Percentiles rank a stretch among this genome's conserved stretches.
phyloP scores from a whole-genome alignment of 1,140 invertebrate species.

The Helicoverpa armigera region DNA sequence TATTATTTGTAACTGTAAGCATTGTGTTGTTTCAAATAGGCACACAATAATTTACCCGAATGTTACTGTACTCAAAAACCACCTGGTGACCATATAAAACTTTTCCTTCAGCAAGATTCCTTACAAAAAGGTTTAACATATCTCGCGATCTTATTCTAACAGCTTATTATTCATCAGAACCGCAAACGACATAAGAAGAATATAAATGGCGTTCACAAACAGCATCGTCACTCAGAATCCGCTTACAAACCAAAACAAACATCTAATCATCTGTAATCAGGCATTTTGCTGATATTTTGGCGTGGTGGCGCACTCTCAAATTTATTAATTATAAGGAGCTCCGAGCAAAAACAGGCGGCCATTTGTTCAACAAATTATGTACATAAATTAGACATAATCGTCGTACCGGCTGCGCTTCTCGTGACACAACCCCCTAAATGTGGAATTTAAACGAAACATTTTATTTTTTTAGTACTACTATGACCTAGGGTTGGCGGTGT shows the following conservation, averaged over 20 bases:
- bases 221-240: background rate
- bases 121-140: background rate
- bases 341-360: conserved; percentile 46
- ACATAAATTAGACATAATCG: conserved; percentile 54
- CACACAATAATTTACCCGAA: too few species aligned
- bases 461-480: conserved; percentile 37
- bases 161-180: background rate
- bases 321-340: conserved; percentile 51
- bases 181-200: background rate
- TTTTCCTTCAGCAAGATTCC: background rate
- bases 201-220: background rate
- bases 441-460: conserved; percentile 36
- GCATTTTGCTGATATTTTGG: conserved; percentile 37
- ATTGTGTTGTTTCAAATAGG: too few species aligned
- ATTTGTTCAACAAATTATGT: conserved; percentile 53
- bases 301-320: conserved; percentile 36
- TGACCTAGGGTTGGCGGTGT: background rate
- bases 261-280: conserved; percentile 26
- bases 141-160: background rate
- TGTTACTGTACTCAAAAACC: too few species aligned
- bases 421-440: conserved; percentile 40
- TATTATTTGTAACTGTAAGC: too few species aligned
- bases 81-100: too few species aligned
- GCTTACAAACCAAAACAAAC: background rate
- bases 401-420: conserved; percentile 45